These are phyloP conservation scores for Antechinus stuartii DNA, from an alignment of 2,113 vertebrate genomes.

Conservation along the genomic window DNA sequence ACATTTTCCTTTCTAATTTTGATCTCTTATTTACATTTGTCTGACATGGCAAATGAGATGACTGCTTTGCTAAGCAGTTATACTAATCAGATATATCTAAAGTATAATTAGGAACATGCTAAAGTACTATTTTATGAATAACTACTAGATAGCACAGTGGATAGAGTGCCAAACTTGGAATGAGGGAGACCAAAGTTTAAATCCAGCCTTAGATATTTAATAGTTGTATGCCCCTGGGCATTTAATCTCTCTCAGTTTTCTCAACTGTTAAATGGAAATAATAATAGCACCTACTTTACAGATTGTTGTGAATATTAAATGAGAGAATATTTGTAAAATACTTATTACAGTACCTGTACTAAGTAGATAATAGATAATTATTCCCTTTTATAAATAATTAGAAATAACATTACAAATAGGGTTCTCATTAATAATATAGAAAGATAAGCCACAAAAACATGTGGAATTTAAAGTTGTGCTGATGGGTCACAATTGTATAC, in stretches of 20 bases:
- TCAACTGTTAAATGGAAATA: not conserved
- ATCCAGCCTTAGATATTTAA: not conserved
- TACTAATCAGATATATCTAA: not conserved
- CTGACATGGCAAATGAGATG: not conserved
- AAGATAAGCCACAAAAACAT: not conserved
- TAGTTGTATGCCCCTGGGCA: not conserved
- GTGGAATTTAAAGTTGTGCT: not conserved
- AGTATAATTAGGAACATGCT: not conserved
- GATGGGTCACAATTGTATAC: not conserved
- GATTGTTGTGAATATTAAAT: not conserved
- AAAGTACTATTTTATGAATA: constrained; percentile 15
- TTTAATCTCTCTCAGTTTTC: not conserved
- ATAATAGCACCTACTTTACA: not conserved
- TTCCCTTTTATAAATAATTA: not conserved
- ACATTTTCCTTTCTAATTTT: not conserved
- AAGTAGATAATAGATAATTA: not conserved
- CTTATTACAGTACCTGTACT: not conserved
- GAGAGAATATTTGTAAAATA: not conserved
- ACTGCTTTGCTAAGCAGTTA: not conserved
- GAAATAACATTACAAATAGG: not conserved
- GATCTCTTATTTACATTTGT: not conserved
- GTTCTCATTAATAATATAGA: constrained; percentile 6
- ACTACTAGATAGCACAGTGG: not conserved
- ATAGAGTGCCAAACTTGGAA: not conserved
- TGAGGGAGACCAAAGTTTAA: not conserved